Conservation (phyloP, 64 coral and sea anemone species). For the Pocillopora verrucosa region DNA sequence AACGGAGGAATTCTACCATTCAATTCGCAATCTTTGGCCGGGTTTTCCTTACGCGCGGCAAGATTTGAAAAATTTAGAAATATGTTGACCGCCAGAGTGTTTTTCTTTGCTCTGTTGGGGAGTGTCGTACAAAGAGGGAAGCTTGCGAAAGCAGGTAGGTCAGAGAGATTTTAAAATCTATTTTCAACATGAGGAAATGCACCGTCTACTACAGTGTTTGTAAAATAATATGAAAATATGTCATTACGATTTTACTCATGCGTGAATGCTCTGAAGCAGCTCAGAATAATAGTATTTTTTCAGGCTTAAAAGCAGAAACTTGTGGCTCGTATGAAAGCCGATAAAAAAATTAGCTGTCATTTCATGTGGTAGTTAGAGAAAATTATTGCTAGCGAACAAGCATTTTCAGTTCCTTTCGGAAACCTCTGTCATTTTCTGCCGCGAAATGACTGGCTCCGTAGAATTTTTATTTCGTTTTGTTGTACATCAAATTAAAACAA, state of each 20-base stretch:
- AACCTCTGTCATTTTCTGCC: not conserved
- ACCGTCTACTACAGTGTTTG: not conserved
- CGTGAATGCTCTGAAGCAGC: not conserved
- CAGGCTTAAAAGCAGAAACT: not conserved
- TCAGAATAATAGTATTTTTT: not conserved
- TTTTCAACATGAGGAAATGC: not conserved
- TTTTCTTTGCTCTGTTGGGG: conserved; percentile 24
- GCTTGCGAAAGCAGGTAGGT: conserved; percentile 11
- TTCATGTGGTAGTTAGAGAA: not conserved
- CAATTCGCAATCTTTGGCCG: not conserved
- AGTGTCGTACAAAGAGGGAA: not conserved
- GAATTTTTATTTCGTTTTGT: not conserved
- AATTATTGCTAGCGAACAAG: not conserved
- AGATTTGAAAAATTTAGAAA: conserved; percentile 5
- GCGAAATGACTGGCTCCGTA: not conserved
- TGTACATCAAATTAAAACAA: not conserved
- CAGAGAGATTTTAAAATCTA: not conserved
- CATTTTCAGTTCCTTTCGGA: not conserved
- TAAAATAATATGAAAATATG: not conserved
- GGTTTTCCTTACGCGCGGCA: not conserved
- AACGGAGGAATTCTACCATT: not conserved
- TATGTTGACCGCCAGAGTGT: conserved; percentile 1
- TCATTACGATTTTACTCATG: not conserved
- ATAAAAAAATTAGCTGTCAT: not conserved
- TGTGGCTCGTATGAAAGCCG: not conserved